A percentile compares a stretch with the other conserved stretches of the same genome.
These are phyloP conservation scores for Homarus gammarus DNA, from an alignment of 2,888 invertebrate species.

Conservation along the genomic window DNA sequence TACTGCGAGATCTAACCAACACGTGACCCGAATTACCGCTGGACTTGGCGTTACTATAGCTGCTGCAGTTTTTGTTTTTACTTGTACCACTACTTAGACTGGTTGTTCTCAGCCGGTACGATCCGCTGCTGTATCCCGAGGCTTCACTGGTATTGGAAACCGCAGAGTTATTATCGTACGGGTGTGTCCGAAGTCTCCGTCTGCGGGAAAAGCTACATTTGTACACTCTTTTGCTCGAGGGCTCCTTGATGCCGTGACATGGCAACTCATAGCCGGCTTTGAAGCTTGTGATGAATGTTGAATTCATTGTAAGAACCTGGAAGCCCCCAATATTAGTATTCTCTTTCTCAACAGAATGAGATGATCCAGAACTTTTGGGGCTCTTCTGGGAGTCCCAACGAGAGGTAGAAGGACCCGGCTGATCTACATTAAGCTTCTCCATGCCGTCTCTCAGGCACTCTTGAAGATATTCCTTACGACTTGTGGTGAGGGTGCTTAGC, in stretches of 20 bases:
- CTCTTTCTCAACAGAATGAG: constrained; percentile 56
- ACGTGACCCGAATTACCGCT: constrained; percentile 31
- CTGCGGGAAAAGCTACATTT: constrained; percentile 51
- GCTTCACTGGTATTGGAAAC: constrained; percentile 38
- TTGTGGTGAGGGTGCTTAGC: constrained; percentile 67
- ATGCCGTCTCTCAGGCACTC: constrained; percentile 61
- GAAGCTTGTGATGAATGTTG: constrained; percentile 70
- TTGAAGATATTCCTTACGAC: constrained; percentile 66
- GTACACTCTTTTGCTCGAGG: constrained; percentile 48
- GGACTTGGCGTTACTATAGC: neutral
- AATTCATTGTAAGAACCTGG: constrained; percentile 68
- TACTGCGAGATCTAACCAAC: constrained; percentile 65
- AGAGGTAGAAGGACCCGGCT: constrained; percentile 62
- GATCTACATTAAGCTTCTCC: constrained; percentile 66
- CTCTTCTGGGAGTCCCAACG: constrained; percentile 45
- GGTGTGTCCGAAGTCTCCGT: constrained; percentile 60
- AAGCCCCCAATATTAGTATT: constrained; percentile 66
- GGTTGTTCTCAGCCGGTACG: constrained; percentile 65
- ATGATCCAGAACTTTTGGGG: constrained; percentile 38
- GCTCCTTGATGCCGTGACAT: constrained; percentile 56
- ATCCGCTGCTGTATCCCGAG: constrained; percentile 39
- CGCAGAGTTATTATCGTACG: constrained; percentile 47
- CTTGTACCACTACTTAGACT: constrained; percentile 70
- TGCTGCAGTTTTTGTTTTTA: constrained; percentile 26
- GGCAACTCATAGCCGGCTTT: constrained; percentile 67